These are phyloP conservation scores for Hapalemur alaotrensis DNA, from an alignment of 2,797 vertebrate genomes.

Conservation along the genomic window DNA sequence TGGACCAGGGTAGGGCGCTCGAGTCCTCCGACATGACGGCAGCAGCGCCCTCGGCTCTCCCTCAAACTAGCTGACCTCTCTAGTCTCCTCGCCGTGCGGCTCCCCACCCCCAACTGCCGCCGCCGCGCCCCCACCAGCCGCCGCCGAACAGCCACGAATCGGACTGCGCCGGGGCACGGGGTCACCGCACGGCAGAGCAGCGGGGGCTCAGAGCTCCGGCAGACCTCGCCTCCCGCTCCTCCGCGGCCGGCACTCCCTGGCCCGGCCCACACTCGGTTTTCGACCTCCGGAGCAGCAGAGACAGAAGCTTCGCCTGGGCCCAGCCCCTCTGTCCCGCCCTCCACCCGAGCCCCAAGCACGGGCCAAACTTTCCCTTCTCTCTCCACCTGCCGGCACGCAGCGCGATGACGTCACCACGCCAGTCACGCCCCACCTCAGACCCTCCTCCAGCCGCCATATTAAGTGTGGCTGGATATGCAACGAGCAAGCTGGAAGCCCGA, in stretches of 20 bases:
- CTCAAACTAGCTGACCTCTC: conserved; percentile 54
- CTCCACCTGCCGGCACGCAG: conserved; percentile 82
- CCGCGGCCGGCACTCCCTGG: not conserved
- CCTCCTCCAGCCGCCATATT: conserved; percentile 64
- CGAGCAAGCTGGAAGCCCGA: not conserved
- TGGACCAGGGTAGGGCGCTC: conserved; percentile 97
- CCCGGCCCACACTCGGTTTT: not conserved
- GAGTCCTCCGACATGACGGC: conserved; percentile 94
- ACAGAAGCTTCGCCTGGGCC: not conserved
- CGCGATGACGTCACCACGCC: conserved; percentile 81
- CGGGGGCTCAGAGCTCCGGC: not conserved
- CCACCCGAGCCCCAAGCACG: conserved; percentile 86
- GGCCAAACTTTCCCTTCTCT: conserved; percentile 93
- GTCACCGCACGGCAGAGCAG: conserved; percentile 41
- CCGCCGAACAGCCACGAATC: conserved; percentile 82
- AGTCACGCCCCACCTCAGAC: not conserved
- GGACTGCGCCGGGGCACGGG: conserved; percentile 30
- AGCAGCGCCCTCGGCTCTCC: conserved; percentile 59
- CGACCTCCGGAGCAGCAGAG: not conserved
- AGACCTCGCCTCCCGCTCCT: not conserved
- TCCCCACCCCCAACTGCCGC: conserved; percentile 68
- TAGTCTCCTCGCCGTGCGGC: not conserved
- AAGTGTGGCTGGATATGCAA: not conserved
- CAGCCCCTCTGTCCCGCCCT: conserved; percentile 76
- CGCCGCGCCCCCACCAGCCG: conserved; percentile 81